These are phyloP conservation scores for Botia almorhae DNA, from an alignment of 2,797 vertebrate genomes.

Conservation along the genomic window DNA sequence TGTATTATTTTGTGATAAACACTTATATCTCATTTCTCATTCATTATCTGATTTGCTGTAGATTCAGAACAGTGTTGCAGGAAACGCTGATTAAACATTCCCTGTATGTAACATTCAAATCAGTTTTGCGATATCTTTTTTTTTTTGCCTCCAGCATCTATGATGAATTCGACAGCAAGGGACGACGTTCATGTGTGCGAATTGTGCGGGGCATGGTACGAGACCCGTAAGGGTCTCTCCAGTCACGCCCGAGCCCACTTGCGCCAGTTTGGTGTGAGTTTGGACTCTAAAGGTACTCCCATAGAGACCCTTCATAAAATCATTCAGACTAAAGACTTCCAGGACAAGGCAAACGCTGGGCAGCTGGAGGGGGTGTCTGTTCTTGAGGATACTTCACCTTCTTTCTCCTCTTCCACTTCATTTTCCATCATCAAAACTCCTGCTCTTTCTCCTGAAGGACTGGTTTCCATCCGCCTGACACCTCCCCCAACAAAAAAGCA, in stretches of 20 bases:
- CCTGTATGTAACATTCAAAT: not conserved
- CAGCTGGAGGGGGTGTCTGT: slow-evolving; percentile 58
- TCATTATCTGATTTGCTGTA: too few species aligned
- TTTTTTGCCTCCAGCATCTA: slow-evolving; percentile 38
- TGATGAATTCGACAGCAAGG: slow-evolving; percentile 45
- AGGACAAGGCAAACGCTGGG: slow-evolving; percentile 58
- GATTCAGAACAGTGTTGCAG: too few species aligned
- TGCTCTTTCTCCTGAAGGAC: slow-evolving; percentile 63
- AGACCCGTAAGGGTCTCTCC: slow-evolving; percentile 89
- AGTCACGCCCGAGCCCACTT: slow-evolving; percentile 90
- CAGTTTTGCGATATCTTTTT: slow-evolving; percentile 30
- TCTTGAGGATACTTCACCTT: slow-evolving; percentile 40
- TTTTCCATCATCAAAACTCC: slow-evolving; percentile 69
- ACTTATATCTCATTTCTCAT: too few species aligned
- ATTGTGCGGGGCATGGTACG: slow-evolving; percentile 91
- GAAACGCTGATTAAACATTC: not conserved
- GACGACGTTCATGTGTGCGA: slow-evolving; percentile 83
- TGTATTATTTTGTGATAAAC: too few species aligned
- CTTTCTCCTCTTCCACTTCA: slow-evolving; percentile 62
- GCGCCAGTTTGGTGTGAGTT: slow-evolving; percentile 85
- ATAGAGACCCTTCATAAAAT: slow-evolving; percentile 88
- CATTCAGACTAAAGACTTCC: slow-evolving; percentile 74
- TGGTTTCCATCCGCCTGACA: slow-evolving; percentile 65
- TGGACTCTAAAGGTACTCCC: slow-evolving; percentile 84
- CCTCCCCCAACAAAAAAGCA: slow-evolving; percentile 70